Evolutionary conservation across 2,113 vertebrate species (phyloP).

Genomic region (Pelecanus crispus): DNA sequence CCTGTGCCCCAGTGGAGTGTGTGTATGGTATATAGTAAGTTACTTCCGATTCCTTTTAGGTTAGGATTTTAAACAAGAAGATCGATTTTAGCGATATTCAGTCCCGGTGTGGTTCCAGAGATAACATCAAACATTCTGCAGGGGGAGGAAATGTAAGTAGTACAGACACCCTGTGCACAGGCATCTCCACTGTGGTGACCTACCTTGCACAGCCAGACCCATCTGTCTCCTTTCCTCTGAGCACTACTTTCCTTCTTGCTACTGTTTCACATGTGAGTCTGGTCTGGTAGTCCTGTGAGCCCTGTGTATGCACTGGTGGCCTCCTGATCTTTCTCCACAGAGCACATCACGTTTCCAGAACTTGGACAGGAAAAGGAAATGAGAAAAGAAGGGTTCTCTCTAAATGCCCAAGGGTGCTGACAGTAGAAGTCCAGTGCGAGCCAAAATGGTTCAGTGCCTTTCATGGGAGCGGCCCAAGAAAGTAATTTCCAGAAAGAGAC

Average conservation of each 20-base stretch:
- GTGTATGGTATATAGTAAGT: slow-evolving; percentile 53
- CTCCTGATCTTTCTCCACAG: slow-evolving; percentile 4
- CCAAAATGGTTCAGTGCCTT: neutral
- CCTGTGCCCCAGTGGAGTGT: neutral
- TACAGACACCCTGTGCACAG: slow-evolving; percentile 4
- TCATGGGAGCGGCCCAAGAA: neutral
- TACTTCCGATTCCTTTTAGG: slow-evolving; percentile 85
- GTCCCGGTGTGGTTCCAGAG: slow-evolving; percentile 90
- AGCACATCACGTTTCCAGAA: neutral
- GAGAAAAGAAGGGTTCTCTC: neutral
- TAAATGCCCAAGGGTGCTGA: neutral
- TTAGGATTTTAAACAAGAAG: slow-evolving; percentile 95
- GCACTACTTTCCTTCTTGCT: slow-evolving; percentile 3
- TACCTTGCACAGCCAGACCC: slow-evolving; percentile 16
- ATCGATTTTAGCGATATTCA: slow-evolving; percentile 87
- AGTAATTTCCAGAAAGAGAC: neutral
- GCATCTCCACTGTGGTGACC: slow-evolving; percentile 9
- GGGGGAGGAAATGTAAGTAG: slow-evolving; percentile 91
- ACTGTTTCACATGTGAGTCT: neutral
- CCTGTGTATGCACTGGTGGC: neutral
- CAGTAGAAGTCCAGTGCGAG: neutral
- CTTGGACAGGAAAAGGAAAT: neutral
- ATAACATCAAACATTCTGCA: slow-evolving; percentile 89
- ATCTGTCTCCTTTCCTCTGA: slow-evolving; percentile 5
- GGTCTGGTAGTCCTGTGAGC: neutral